phyloP scores from a whole-genome alignment of 2,113 vertebrate genomes.

The Girardinichthys multiradiatus region DNA sequence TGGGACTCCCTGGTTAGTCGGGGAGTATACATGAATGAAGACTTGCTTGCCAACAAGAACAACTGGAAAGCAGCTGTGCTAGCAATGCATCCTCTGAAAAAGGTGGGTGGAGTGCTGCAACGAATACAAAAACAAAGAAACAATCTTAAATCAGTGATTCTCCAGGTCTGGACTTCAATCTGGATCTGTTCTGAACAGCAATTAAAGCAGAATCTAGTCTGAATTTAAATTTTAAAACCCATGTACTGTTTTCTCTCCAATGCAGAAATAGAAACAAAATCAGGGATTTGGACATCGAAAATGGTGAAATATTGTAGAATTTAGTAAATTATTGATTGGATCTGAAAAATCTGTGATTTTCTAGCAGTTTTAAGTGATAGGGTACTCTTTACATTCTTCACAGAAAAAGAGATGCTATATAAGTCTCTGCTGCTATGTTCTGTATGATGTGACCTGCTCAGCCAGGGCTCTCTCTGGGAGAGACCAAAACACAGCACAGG shows the following conservation, averaged over 20 bases:
- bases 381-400: not conserved
- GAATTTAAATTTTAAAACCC: not conserved
- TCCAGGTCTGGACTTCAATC: not conserved
- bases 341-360: not conserved
- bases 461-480: too few species aligned
- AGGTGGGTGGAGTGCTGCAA: constrained; percentile 30
- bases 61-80: constrained; percentile 75
- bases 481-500: too few species aligned
- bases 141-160: constrained; percentile 3
- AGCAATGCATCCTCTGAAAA: constrained; percentile 37
- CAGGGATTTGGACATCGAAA: not conserved
- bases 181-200: not conserved
- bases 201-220: not conserved
- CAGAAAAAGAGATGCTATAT: not conserved
- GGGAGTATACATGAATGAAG: constrained; percentile 69
- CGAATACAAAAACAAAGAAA: constrained; percentile 35
- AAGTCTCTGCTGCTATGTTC: not conserved
- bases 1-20: constrained; percentile 44
- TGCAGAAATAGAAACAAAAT: not conserved
- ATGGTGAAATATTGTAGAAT: not conserved
- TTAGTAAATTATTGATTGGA: not conserved
- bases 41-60: constrained; percentile 60
- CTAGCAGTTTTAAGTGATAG: not conserved
- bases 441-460: not conserved
- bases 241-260: too few species aligned